Base-by-base conservation (phyloP, 2,113 vertebrate genomes). In the Vulpes ferrilata region DNA sequence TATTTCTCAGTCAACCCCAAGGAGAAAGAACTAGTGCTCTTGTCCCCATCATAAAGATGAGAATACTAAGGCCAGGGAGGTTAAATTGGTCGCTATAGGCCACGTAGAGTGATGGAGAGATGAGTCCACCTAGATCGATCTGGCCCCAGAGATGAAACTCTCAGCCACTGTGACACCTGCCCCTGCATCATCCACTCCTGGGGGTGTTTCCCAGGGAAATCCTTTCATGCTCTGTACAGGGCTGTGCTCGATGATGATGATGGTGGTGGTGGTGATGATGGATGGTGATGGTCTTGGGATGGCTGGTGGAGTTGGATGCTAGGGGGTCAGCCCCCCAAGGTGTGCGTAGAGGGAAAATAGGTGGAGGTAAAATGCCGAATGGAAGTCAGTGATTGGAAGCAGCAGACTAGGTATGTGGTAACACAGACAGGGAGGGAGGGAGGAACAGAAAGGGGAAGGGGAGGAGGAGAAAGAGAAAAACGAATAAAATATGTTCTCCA, bases 111-210 rank as follows among this genome's bases (percentile, higher is more conserved):
- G 86, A 59, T 74, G 16, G n/a, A 74, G 86, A 43, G 53, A 59
- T 20, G 57, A 43, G 16, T 30, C 65, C 51, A 19, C 51, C 35
- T n/a, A 10, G 25, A 22, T 87, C 3, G 7, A 30, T 88, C 55
- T 74, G 53, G 35, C 7, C n/a, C 10, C 10, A 43, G 69, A 59
- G 69, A 43, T 7, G 53, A 71, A 51, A 74, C 35, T 59, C 53
- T 71, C 51, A 13, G 7, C 13, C 15, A 19, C 15, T 0, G 0
- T 20, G 51, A 17, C 15, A 19, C 22, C 32, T 38, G 22, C 51
- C 1, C 2, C 51, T 57, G 51, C 7, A 8, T 87, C 65, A 57
- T 19, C 10, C 3, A 4, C 53, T 27, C 67, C 67, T 43, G 67
- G 35, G 53, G 23, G 67, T 71, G 85, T 30, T 59, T 43, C 69